Evolutionary conservation across 1,140 invertebrate genomes (phyloP), one percentile per base, ranked within the genome.

Genomic region (Panagrolaimus sp.): DNA sequence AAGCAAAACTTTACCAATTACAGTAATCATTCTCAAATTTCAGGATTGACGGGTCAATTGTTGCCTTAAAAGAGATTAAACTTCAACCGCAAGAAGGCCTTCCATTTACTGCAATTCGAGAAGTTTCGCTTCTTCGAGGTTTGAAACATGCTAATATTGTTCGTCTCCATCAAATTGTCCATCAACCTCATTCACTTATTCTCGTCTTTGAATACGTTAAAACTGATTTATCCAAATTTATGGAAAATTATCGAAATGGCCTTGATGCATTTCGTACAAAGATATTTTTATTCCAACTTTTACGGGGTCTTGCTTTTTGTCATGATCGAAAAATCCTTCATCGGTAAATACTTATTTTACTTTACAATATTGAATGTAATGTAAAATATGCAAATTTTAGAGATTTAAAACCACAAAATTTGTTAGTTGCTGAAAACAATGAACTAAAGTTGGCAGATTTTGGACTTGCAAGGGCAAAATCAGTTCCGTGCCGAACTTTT

Each of bases 71-170:
- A 87, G 94, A 97, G 87, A 97, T 97, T 83, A 88, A 94, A 85
- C 88, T 98, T 76, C 93, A 97, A 85, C 91, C 94, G 83, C 94
- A 97, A 84, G 95, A 98, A 86, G 95, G 95, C 43, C 91, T 94
- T 43, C 94, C 94, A 24, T 97, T 97, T 86, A 98, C 94, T 71
- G 94, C 94, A 76, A 98, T 98, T 79, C 88, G 94, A 70, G 95
- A 98, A 87, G 74, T 78, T 45, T 73, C 67, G 46, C 69, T 83
- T 26, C 63, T 83, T 10, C 63, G 78, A 7, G 93, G 95, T 86
- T 88, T 98, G 78, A 94, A 94, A 85, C 94, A 98, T 87, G 90
- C 90, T 77, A 98, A 97, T 86, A 96, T 98, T 79, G 94, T 98
- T 44, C 96, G 92, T 44, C 86, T 98, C 69, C 94, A 97, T 86